Percentiles rank a stretch among this genome's conserved stretches.
Conservation (phyloP, 2,113 vertebrate species). For the Columbina picui region DNA sequence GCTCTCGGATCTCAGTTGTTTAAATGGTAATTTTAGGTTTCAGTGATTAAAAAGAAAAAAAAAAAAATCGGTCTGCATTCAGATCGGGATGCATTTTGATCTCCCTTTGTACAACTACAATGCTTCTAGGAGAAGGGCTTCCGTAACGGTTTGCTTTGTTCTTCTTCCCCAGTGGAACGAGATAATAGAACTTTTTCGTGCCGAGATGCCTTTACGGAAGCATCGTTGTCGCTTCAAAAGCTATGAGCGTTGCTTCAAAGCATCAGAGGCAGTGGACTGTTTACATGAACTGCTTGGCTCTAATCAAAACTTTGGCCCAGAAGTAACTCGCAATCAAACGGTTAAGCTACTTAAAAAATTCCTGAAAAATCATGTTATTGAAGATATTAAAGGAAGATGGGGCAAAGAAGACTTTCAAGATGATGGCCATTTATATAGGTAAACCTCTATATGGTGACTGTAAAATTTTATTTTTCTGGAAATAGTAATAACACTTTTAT, state of each 20-base stretch:
- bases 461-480: rapidly evolving
- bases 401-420: conserved; percentile 88
- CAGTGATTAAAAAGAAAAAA: too few relatives aligned
- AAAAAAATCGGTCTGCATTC: rapidly evolving
- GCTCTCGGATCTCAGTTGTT: neutral
- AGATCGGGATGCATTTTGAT: rapidly evolving
- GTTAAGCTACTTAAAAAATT: conserved; percentile 87
- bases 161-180: conserved; percentile 84
- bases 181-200: conserved; percentile 84
- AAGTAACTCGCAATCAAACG: conserved; percentile 84
- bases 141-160: neutral
- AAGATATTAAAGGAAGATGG: conserved; percentile 88
- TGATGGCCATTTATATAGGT: conserved; percentile 85
- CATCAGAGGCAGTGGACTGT: conserved; percentile 82
- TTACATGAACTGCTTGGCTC: conserved; percentile 79
- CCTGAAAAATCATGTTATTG: conserved; percentile 87
- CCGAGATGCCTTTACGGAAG: conserved; percentile 81
- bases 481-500: neutral
- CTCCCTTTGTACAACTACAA: rapidly evolving
- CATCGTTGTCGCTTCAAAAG: conserved; percentile 86
- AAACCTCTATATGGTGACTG: neutral
- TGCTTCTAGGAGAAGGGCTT: neutral
- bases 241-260: conserved; percentile 84
- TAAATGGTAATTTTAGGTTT: neutral
- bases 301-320: conserved; percentile 87